These are phyloP conservation scores for Galerucella nymphaeae DNA, from an alignment of 2,888 invertebrate species.

Conservation along the genomic window DNA sequence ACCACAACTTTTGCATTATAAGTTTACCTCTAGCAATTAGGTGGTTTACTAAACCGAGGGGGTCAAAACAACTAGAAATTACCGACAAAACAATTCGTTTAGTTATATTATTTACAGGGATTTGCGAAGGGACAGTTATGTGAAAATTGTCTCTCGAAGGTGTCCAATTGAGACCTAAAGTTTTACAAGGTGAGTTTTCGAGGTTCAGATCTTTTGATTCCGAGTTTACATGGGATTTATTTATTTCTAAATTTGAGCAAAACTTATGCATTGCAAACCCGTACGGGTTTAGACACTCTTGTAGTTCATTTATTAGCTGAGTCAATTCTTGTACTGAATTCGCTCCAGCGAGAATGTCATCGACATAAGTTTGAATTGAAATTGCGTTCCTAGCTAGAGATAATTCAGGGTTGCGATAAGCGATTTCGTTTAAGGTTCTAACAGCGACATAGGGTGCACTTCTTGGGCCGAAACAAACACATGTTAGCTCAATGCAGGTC, in stretches of 20 bases:
- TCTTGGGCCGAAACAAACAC: conserved; percentile 36
- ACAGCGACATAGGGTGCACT: conserved; percentile 34
- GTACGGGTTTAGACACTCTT: conserved; percentile 4
- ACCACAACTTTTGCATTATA: too few species aligned
- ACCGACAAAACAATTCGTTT: too few species aligned
- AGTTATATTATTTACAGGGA: too few species aligned
- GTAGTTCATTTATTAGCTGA: conserved; percentile 19
- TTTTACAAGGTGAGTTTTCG: conserved; percentile 20
- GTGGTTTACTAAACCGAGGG: conserved; percentile 37
- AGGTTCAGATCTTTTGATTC: conserved; percentile 7
- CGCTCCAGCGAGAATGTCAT: conserved; percentile 36
- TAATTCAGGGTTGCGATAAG: background rate
- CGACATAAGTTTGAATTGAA: conserved; percentile 36
- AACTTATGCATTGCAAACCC: conserved; percentile 35
- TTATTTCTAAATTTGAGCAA: conserved; percentile 23
- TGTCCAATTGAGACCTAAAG: conserved; percentile 22
- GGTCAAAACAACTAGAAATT: too few species aligned
- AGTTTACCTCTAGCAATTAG: conserved; percentile 17
- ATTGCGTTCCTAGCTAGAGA: conserved; percentile 26
- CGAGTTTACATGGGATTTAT: background rate
- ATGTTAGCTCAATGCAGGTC: conserved; percentile 30
- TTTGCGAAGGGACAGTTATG: too few species aligned
- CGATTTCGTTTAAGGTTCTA: conserved; percentile 11
- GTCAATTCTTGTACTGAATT: conserved; percentile 10
- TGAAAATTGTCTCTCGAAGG: too few species aligned